These are phyloP conservation scores for Cryptosula pallasiana DNA, from an alignment of 2,888 invertebrate species.

Conservation along the genomic window DNA sequence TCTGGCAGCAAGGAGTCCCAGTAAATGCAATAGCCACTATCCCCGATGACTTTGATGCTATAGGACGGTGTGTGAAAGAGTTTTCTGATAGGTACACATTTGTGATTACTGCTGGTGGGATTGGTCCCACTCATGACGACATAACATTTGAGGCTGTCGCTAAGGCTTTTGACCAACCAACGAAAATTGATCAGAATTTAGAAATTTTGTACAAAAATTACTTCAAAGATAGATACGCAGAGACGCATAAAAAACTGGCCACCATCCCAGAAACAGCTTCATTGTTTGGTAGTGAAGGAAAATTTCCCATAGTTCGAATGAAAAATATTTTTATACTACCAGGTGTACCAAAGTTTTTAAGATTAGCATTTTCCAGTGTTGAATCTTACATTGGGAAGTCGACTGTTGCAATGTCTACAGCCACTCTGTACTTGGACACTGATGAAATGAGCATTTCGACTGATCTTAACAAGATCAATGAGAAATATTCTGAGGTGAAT, in stretches of 20 bases:
- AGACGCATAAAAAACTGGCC: conserved; percentile 28
- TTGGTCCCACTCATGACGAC: conserved; percentile 75
- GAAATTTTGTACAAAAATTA: conserved; percentile 48
- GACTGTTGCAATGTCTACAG: conserved; percentile 38
- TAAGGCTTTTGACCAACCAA: conserved; percentile 53
- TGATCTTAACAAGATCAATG: conserved; percentile 55
- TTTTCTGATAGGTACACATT: conserved; percentile 62
- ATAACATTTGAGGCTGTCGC: conserved; percentile 65
- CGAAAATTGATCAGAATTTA: conserved; percentile 51
- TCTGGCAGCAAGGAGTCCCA: conserved; percentile 63
- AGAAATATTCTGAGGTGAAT: conserved; percentile 55
- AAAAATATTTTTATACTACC: conserved; percentile 68
- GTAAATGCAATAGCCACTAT: conserved; percentile 61
- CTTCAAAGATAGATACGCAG: conserved; percentile 34
- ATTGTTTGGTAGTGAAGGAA: not conserved
- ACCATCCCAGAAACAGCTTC: conserved; percentile 52
- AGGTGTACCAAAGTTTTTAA: conserved; percentile 62
- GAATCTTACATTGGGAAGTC: conserved; percentile 47
- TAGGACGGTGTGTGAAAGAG: conserved; percentile 61
- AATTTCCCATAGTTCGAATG: conserved; percentile 54
- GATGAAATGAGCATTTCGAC: conserved; percentile 55
- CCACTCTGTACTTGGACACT: conserved; percentile 45
- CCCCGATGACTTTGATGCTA: conserved; percentile 63
- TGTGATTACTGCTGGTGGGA: conserved; percentile 71
- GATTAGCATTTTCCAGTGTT: conserved; percentile 52